Conservation (phyloP, 2,797 vertebrate species). For the Sebastes hopkinsi region DNA sequence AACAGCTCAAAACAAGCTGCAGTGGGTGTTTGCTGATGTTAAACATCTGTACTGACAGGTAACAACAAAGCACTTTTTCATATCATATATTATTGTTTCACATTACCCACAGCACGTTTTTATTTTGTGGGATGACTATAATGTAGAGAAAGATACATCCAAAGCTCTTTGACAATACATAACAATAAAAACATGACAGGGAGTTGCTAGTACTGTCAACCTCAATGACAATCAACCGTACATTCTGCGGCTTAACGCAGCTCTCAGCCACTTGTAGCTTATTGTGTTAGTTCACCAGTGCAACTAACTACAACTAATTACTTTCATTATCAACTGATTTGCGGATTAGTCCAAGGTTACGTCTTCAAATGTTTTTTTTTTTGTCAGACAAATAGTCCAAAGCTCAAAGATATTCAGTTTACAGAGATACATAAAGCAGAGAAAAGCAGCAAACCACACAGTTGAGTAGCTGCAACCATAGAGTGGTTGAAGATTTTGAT, state of each 20-base stretch:
- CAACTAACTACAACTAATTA: no score
- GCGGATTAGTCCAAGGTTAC: not conserved
- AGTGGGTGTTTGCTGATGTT: conserved; percentile 24
- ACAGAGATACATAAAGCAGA: not conserved
- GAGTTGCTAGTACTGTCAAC: not conserved
- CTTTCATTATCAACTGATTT: not conserved
- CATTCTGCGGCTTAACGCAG: not conserved
- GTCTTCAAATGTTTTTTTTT: not conserved
- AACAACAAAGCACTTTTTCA: conserved; percentile 24
- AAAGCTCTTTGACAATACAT: not conserved
- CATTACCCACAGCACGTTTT: not conserved
- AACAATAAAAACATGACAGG: not conserved
- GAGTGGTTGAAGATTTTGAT: not conserved
- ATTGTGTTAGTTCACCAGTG: not conserved
- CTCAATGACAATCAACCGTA: not conserved
- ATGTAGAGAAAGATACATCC: not conserved
- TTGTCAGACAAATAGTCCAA: not conserved
- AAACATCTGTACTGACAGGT: conserved; percentile 46
- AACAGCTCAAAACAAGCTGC: conserved; percentile 34
- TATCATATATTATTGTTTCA: not conserved
- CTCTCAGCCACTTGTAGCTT: not conserved
- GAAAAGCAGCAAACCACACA: not conserved
- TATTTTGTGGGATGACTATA: not conserved
- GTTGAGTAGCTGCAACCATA: not conserved
- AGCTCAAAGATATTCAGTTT: not conserved